A percentile compares a stretch with the other conserved stretches of the same genome.
Evolutionary conservation across 1,140 invertebrate genomes (phyloP).

Genomic region (Colletes latitarsis): DNA sequence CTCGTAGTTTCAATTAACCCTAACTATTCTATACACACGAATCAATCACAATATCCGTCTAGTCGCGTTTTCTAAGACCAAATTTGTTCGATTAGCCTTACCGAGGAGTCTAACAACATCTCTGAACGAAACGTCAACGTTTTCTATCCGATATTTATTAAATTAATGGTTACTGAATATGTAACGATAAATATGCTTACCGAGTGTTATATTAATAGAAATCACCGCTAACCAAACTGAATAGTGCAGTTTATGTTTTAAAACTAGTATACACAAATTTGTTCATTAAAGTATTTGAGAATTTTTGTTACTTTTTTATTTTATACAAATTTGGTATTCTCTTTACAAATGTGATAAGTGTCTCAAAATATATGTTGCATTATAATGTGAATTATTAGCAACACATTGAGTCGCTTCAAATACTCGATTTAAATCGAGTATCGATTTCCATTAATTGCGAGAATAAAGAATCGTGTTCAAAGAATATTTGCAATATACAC

Average conservation of each 20-base stretch:
- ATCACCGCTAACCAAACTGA: no score
- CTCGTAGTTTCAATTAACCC: no score
- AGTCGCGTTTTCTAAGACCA: no score
- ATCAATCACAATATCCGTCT: no score
- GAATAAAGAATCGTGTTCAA: slow-evolving; percentile 1
- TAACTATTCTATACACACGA: no score
- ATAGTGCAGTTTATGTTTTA: background rate
- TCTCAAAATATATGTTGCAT: slow-evolving; percentile 30
- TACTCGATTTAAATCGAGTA: background rate
- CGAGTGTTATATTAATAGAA: no score
- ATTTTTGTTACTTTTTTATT: slow-evolving; percentile 24
- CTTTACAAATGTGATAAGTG: slow-evolving; percentile 19
- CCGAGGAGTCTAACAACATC: no score
- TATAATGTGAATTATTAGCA: background rate
- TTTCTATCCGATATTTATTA: no score
- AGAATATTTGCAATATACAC: slow-evolving; percentile 5
- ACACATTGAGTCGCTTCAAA: slow-evolving; percentile 1
- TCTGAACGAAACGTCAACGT: no score
- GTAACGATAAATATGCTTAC: no score
- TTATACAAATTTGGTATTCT: slow-evolving; percentile 15
- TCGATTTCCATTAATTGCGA: background rate
- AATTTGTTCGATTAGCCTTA: no score
- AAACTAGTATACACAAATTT: background rate
- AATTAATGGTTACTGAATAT: no score
- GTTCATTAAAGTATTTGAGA: background rate